Evolutionary conservation across 2,797 vertebrate genomes (phyloP).

Genomic region (Pitangus sulphuratus): DNA sequence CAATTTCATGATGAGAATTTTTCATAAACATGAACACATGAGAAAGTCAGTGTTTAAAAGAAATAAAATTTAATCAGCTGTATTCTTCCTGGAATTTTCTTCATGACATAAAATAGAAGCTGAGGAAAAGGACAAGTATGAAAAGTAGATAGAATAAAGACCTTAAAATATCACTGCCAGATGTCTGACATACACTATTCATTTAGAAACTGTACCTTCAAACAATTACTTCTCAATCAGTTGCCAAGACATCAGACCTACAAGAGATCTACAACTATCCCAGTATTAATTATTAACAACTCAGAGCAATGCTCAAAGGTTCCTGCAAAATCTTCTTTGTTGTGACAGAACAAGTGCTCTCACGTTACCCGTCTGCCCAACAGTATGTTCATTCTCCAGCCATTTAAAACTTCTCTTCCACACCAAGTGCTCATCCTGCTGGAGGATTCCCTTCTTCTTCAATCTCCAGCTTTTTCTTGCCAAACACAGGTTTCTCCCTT

Average conservation of each 20-base stretch:
- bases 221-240: neutral
- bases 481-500: neutral
- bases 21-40: neutral
- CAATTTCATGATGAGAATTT: neutral
- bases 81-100: neutral
- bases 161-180: neutral
- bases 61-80: neutral
- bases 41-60: neutral
- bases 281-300: neutral
- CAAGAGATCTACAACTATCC: neutral
- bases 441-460: neutral
- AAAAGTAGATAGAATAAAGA: neutral
- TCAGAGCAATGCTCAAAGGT: neutral
- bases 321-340: neutral
- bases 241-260: neutral
- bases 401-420: neutral
- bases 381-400: neutral
- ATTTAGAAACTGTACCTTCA: neutral
- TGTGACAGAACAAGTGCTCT: neutral
- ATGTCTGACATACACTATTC: neutral
- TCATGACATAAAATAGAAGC: neutral
- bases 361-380: neutral
- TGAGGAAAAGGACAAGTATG: neutral
- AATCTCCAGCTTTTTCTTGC: neutral
- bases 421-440: neutral